These are phyloP conservation scores for Porites rus DNA, from an alignment of 92 coral and sea anemone genomes.

Conservation along the genomic window DNA sequence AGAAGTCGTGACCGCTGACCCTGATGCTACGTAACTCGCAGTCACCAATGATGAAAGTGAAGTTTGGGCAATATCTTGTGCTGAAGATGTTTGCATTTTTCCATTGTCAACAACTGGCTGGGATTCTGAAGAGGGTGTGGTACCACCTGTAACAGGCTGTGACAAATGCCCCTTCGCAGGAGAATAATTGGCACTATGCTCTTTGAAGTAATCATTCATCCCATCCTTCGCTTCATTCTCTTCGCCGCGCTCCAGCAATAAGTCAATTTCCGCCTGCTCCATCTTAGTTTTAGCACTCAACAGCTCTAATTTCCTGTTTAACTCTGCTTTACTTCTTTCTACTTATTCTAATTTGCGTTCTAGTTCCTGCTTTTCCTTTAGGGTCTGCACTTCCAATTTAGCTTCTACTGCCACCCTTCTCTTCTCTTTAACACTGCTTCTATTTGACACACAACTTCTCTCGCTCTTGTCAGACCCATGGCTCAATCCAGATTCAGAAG, in stretches of 20 bases:
- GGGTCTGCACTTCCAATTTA: constrained; percentile 58
- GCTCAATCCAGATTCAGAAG: constrained; percentile 55
- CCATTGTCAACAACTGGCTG: background rate
- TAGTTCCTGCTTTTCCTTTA: constrained; percentile 62
- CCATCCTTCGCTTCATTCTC: constrained; percentile 15
- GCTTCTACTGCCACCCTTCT: constrained; percentile 53
- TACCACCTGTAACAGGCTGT: background rate
- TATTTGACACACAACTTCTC: constrained; percentile 52
- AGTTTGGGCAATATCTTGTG: background rate
- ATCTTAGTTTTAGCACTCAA: constrained; percentile 58
- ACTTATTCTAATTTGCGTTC: constrained; percentile 48
- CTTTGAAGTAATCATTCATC: constrained; percentile 33
- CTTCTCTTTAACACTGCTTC: constrained; percentile 56
- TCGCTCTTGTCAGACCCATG: constrained; percentile 36
- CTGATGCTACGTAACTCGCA: no score
- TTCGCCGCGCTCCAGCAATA: constrained; percentile 37
- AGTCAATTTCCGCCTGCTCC: constrained; percentile 55
- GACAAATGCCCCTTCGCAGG: background rate
- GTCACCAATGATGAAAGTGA: no score
- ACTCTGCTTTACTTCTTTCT: constrained; percentile 58
- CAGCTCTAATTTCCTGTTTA: constrained; percentile 53
- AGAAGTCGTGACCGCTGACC: no score
- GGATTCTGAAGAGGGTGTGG: background rate
- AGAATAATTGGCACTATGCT: background rate
- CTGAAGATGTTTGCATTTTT: background rate